phyloP scores from a whole-genome alignment of 1,140 invertebrate species.

The Psilanteris sp. region DNA sequence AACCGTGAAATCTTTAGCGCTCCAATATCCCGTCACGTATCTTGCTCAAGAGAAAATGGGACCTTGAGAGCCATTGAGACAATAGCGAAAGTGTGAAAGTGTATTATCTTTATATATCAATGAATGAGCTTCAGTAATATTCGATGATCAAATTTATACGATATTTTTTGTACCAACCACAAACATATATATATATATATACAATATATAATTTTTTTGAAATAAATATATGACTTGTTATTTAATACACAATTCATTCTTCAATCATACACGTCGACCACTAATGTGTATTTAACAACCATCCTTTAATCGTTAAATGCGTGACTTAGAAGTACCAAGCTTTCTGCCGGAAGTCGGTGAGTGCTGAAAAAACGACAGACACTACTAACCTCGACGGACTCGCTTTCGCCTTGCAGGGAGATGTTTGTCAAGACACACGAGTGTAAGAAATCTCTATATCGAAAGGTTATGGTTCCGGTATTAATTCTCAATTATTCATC shows the following conservation, averaged over 20 bases:
- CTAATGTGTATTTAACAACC: conserved; percentile 56
- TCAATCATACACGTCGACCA: too few relatives aligned
- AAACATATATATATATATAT: too few relatives aligned
- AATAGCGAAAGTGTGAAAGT: conserved; percentile 66
- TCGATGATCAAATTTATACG: conserved; percentile 7
- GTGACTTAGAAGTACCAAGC: conserved; percentile 22
- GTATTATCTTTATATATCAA: conserved; percentile 51
- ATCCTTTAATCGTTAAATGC: conserved; percentile 11
- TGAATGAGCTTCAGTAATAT: conserved; percentile 33
- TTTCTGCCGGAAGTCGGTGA: conserved; percentile 58
- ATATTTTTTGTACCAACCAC: conserved; percentile 20
- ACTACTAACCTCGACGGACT: conserved; percentile 52
- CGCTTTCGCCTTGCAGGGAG: conserved; percentile 56
- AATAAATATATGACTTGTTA: too few relatives aligned
- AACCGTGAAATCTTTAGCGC: conserved; percentile 52
- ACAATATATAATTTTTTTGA: too few relatives aligned
- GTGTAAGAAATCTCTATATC: conserved; percentile 25
- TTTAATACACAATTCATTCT: too few relatives aligned
- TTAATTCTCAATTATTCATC: conserved; percentile 17
- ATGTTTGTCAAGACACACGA: conserved; percentile 36
- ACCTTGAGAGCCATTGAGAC: conserved; percentile 54
- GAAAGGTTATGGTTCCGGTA: conserved; percentile 9
- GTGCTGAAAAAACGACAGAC: conserved; percentile 48
- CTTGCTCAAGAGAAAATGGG: conserved; percentile 53
- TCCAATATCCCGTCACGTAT: conserved; percentile 51